These are phyloP conservation scores for Peromyscus californicus DNA, from an alignment of 2,113 vertebrate genomes.

Conservation along the genomic window DNA sequence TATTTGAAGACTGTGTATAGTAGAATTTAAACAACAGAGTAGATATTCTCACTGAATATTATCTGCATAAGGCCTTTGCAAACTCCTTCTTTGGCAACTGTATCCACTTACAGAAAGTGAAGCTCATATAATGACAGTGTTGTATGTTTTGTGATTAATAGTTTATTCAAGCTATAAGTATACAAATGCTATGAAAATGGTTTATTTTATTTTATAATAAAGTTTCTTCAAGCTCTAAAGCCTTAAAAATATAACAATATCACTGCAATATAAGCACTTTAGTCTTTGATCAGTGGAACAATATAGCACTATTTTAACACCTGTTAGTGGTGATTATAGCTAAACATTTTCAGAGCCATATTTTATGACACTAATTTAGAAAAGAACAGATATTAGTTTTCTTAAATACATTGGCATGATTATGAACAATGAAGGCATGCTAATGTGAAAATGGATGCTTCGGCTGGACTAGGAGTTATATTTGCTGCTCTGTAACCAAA, in stretches of 20 bases:
- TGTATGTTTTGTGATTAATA: neutral
- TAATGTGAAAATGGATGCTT: neutral
- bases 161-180: constrained; percentile 3
- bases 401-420: neutral
- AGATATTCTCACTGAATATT: constrained; percentile 51
- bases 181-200: neutral
- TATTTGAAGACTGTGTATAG: constrained; percentile 54
- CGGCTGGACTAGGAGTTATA: too few species aligned
- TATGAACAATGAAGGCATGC: neutral
- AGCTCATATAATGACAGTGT: neutral
- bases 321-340: neutral
- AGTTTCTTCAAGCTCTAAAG: neutral
- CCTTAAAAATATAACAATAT: neutral
- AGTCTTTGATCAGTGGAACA: neutral
- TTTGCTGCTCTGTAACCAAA: neutral
- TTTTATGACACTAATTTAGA: neutral
- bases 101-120: neutral
- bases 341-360: neutral
- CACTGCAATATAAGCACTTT: constrained; percentile 7
- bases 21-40: neutral
- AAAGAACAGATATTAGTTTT: neutral
- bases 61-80: neutral
- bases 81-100: neutral
- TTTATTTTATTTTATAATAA: neutral
- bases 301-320: constrained; percentile 6